These are phyloP conservation scores for Scaptomyza cyrtandrae DNA, from an alignment of 2,888 invertebrate genomes.

Conservation along the genomic window DNA sequence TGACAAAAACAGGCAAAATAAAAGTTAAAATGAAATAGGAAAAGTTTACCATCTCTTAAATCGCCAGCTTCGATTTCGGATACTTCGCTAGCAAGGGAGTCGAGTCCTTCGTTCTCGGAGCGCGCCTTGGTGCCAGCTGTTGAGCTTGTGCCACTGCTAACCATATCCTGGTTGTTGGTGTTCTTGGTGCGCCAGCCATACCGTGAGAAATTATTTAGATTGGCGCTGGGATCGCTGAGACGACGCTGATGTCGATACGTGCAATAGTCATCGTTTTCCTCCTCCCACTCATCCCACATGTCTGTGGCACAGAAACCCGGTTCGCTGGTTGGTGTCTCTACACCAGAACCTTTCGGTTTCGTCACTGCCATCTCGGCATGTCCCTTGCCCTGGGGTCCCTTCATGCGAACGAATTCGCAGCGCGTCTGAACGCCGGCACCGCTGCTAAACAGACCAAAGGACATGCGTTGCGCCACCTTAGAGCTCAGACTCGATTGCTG, in stretches of 20 bases:
- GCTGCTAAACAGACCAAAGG: constrained; percentile 93
- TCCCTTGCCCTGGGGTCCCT: constrained; percentile 97
- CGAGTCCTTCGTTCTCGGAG: constrained; percentile 96
- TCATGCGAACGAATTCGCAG: constrained; percentile 99
- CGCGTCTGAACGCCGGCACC: constrained; percentile 90
- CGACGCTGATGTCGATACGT: constrained; percentile 91
- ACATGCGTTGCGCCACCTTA: constrained; percentile 98
- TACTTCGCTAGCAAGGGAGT: constrained; percentile 92
- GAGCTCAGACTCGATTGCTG: constrained; percentile 96
- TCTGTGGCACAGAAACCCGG: constrained; percentile 93
- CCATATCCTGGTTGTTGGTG: constrained; percentile 84
- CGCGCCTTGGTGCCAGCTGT: constrained; percentile 90
- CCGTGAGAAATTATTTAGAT: constrained; percentile 92
- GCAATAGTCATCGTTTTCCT: constrained; percentile 93
- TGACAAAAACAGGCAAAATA: constrained; percentile 39
- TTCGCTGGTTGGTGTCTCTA: constrained; percentile 97
- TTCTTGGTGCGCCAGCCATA: constrained; percentile 91
- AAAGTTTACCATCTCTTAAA: constrained; percentile 91
- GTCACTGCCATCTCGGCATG: constrained; percentile 99
- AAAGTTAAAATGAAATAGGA: constrained; percentile 1
- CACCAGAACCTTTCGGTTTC: constrained; percentile 95
- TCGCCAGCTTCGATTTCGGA: constrained; percentile 97
- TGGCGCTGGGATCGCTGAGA: constrained; percentile 96
- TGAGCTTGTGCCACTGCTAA: constrained; percentile 85
- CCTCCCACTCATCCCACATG: constrained; percentile 96